Conservation (phyloP, 2,797 vertebrate genomes). For the Lacerta agilis region DNA sequence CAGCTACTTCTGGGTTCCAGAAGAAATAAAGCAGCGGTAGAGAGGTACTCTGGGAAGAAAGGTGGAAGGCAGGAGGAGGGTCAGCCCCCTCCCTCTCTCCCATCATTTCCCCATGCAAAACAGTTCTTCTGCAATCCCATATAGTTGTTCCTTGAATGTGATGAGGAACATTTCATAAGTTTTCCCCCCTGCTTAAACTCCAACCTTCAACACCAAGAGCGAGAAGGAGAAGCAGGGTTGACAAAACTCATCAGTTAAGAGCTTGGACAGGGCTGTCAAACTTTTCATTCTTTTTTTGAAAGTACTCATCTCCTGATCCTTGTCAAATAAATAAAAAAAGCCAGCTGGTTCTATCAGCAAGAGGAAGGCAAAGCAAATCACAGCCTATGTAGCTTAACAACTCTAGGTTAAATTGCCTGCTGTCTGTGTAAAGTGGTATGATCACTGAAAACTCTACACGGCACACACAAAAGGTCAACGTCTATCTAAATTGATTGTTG, state of each 20-base stretch:
- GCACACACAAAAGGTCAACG: background rate
- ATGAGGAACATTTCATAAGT: background rate
- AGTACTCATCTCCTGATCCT: background rate
- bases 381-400: slow-evolving; percentile 8
- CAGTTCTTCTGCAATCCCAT: background rate
- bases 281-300: slow-evolving; percentile 16
- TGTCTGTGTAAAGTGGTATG: slow-evolving; percentile 19
- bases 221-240: background rate
- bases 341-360: background rate
- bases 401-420: slow-evolving; percentile 12
- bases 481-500: background rate
- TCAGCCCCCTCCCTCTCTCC: too few species aligned
- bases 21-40: background rate
- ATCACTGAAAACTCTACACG: slow-evolving; percentile 3
- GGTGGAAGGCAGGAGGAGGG: background rate
- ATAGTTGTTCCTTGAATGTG: background rate
- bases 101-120: background rate
- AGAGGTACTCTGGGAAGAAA: background rate
- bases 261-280: slow-evolving; percentile 2
- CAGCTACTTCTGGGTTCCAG: background rate
- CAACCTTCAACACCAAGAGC: background rate
- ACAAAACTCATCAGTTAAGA: background rate
- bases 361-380: slow-evolving; percentile 13
- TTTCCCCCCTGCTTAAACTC: background rate
- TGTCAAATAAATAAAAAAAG: slow-evolving; percentile 8